phyloP scores from a whole-genome alignment of 2,113 vertebrate species.

The Callipepla squamata region DNA sequence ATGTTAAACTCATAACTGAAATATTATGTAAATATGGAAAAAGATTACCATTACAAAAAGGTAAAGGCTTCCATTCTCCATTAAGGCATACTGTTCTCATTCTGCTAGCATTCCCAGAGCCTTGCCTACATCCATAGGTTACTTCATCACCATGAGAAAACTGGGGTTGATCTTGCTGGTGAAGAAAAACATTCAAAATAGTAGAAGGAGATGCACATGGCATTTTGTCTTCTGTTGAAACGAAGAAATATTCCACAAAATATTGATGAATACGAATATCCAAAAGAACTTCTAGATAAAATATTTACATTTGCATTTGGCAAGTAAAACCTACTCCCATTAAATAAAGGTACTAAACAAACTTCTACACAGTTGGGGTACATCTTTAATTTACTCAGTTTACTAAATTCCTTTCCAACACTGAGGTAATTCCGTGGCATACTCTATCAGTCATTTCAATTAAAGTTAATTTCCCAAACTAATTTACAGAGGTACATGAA shows the following conservation, averaged over 20 bases:
- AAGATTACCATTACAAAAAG: slow-evolving; percentile 54
- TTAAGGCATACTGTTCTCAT: slow-evolving; percentile 43
- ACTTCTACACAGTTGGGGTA: not conserved
- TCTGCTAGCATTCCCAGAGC: not conserved
- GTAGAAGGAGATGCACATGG: slow-evolving; percentile 21
- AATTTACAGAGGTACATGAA: not conserved
- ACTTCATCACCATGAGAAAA: slow-evolving; percentile 45
- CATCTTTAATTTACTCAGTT: not conserved
- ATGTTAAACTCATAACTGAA: not conserved
- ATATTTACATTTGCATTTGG: not conserved
- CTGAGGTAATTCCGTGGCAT: not conserved
- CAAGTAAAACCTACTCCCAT: not conserved
- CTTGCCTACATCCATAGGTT: slow-evolving; percentile 3
- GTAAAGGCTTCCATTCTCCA: slow-evolving; percentile 62
- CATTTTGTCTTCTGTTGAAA: slow-evolving; percentile 37
- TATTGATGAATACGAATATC: not conserved
- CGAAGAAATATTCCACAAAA: slow-evolving; percentile 5
- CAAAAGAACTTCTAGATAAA: not conserved
- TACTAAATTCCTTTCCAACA: not conserved
- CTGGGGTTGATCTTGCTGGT: not conserved
- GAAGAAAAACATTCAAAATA: not conserved
- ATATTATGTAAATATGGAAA: not conserved
- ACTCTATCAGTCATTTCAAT: not conserved
- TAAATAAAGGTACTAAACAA: not conserved
- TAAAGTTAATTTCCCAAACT: not conserved